A percentile compares a stretch with the other conserved stretches of the same genome.
Conservation (phyloP, 2,113 vertebrate species). For the Paedocypris sp. region DNA sequence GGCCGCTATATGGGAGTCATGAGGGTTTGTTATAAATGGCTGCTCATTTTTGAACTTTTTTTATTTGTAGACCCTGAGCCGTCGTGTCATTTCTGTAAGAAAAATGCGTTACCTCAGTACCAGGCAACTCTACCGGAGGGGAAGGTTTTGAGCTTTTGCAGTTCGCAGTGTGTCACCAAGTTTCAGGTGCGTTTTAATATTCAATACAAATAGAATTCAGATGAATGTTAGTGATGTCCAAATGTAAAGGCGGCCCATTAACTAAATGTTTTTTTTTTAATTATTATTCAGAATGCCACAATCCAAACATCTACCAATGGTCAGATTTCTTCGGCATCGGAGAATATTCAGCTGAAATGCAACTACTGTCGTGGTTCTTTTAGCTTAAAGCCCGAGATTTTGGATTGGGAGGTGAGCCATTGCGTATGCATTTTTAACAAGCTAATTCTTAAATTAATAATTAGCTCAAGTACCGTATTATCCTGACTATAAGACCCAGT, state of each 20-base stretch:
- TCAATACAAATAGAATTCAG: too few relatives aligned
- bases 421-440: background rate
- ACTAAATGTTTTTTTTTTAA: too few relatives aligned
- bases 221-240: background rate
- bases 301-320: slow-evolving; percentile 81
- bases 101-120: slow-evolving; percentile 90
- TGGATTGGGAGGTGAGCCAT: slow-evolving; percentile 90
- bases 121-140: slow-evolving; percentile 95
- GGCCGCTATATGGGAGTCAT: too few relatives aligned
- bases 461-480: too few relatives aligned
- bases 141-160: slow-evolving; percentile 92
- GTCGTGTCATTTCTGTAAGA: slow-evolving; percentile 94
- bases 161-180: slow-evolving; percentile 93
- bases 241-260: background rate
- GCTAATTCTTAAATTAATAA: too few relatives aligned
- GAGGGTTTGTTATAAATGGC: background rate
- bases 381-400: slow-evolving; percentile 83
- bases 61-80: slow-evolving; percentile 75
- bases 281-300: slow-evolving; percentile 72
- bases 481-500: too few relatives aligned
- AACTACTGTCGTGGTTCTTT: slow-evolving; percentile 90
- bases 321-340: slow-evolving; percentile 64
- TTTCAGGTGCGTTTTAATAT: slow-evolving; percentile 96
- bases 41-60: slow-evolving; percentile 1
- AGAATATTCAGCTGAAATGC: slow-evolving; percentile 84